phyloP scores from a whole-genome alignment of 1,140 invertebrate species.

The Drosophila setifemur region DNA sequence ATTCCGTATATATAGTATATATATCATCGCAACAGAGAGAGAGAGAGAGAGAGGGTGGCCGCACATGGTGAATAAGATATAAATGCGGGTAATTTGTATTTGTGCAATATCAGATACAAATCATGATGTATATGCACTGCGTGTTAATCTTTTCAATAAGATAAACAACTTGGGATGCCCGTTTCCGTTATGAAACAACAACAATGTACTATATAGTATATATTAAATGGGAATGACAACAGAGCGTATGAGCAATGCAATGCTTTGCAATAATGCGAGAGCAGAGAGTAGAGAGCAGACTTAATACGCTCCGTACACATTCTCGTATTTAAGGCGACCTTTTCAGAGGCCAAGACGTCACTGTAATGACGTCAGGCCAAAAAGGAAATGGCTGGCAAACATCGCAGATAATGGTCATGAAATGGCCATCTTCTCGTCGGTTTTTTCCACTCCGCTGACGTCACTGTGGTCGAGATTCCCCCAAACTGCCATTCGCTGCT shows the following conservation, averaged over 20 bases:
- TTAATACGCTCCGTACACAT: constrained; percentile 26
- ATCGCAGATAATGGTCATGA: constrained; percentile 34
- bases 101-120: constrained; percentile 69
- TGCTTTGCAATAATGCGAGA: constrained; percentile 28
- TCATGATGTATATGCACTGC: constrained; percentile 48
- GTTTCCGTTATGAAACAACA: constrained; percentile 59
- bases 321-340: constrained; percentile 13
- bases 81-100: constrained; percentile 68
- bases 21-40: too few species aligned
- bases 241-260: constrained; percentile 26
- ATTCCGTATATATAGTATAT: constrained; percentile 6
- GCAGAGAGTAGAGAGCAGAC: too few species aligned
- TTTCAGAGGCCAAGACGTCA: constrained; percentile 30
- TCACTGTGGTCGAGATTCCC: constrained; percentile 32
- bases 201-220: constrained; percentile 5
- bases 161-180: constrained; percentile 49
- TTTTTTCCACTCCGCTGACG: constrained; percentile 37
- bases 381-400: constrained; percentile 42
- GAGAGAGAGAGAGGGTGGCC: constrained; percentile 1
- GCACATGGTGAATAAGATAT: constrained; percentile 41
- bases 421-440: constrained; percentile 20
- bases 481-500: constrained; percentile 10
- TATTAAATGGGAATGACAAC: too few species aligned
- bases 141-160: constrained; percentile 67
- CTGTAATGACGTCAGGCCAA: constrained; percentile 34